These are phyloP conservation scores for Oncorhynchus tshawytscha DNA, from an alignment of 2,113 vertebrate species.

Conservation along the genomic window DNA sequence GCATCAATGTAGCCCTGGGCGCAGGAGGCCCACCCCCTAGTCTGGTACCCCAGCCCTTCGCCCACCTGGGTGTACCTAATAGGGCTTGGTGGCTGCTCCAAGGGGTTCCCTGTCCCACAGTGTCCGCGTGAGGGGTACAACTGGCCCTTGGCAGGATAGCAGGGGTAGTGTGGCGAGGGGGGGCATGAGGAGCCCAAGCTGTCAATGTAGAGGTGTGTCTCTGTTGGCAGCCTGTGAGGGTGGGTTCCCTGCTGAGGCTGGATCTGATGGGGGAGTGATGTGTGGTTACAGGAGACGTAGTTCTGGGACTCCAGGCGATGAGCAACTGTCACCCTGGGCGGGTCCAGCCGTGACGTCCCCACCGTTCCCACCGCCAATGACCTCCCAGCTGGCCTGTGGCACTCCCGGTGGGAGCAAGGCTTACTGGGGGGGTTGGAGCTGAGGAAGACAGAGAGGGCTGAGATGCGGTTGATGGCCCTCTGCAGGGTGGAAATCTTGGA, in stretches of 20 bases:
- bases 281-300: constrained; percentile 63
- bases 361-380: constrained; percentile 2
- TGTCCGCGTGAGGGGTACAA: constrained; percentile 57
- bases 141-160: constrained; percentile 60
- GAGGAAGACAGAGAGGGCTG: constrained; percentile 85
- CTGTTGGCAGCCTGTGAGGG: constrained; percentile 41
- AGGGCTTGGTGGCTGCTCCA: constrained; percentile 51
- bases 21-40: constrained; percentile 58
- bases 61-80: constrained; percentile 53
- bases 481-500: constrained; percentile 96
- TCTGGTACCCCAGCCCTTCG: constrained; percentile 59
- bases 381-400: constrained; percentile 45
- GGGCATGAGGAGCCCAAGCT: constrained; percentile 51
- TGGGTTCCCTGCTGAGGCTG: constrained; percentile 40
- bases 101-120: constrained; percentile 41
- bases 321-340: constrained; percentile 13
- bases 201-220: constrained; percentile 57
- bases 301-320: constrained; percentile 56
- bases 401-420: constrained; percentile 79
- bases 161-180: constrained; percentile 67
- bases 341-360: constrained; percentile 35
- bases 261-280: constrained; percentile 55
- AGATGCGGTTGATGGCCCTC: constrained; percentile 89
- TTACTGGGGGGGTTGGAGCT: constrained; percentile 58
- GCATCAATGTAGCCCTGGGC: constrained; percentile 63